Evolutionary conservation across 2,888 invertebrate genomes (phyloP).

Genomic region (Tyria jacobaeae): DNA sequence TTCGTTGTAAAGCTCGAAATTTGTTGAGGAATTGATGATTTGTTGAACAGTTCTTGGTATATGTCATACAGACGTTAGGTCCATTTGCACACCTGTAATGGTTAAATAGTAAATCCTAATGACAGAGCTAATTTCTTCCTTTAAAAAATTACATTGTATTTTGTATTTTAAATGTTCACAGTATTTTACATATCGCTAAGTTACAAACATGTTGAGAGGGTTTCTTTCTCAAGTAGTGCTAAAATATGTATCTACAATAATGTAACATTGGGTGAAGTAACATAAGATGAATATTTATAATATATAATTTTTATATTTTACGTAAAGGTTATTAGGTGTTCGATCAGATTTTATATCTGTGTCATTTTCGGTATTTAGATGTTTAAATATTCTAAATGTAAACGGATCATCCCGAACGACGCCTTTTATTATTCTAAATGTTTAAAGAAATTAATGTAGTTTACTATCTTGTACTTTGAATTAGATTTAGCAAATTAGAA

Average conservation of each 20-base stretch:
- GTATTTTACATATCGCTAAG: slow-evolving; percentile 41
- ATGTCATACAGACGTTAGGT: slow-evolving; percentile 7
- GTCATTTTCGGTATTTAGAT: slow-evolving; percentile 54
- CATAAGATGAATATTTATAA: slow-evolving; percentile 68
- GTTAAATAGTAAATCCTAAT: slow-evolving; percentile 1
- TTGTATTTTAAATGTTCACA: slow-evolving; percentile 30
- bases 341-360: slow-evolving; percentile 62
- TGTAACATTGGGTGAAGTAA: slow-evolving; percentile 29
- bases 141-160: too few relatives aligned
- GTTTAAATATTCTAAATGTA: slow-evolving; percentile 41
- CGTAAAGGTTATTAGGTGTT: slow-evolving; percentile 69
- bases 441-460: slow-evolving; percentile 44
- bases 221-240: slow-evolving; percentile 33
- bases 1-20: slow-evolving; percentile 23
- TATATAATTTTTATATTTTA: slow-evolving; percentile 69
- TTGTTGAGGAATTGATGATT: slow-evolving; percentile 41
- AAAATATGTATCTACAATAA: slow-evolving; percentile 47
- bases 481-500: slow-evolving; percentile 45
- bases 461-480: slow-evolving; percentile 37
- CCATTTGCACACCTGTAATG: slow-evolving; percentile 12
- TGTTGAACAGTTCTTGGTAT: slow-evolving; percentile 20
- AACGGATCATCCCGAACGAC: slow-evolving; percentile 37
- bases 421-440: slow-evolving; percentile 51
- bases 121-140: neutral
- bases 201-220: slow-evolving; percentile 27